Evolutionary conservation across 2,797 vertebrate species (phyloP).

Genomic region (Glossophaga mutica): DNA sequence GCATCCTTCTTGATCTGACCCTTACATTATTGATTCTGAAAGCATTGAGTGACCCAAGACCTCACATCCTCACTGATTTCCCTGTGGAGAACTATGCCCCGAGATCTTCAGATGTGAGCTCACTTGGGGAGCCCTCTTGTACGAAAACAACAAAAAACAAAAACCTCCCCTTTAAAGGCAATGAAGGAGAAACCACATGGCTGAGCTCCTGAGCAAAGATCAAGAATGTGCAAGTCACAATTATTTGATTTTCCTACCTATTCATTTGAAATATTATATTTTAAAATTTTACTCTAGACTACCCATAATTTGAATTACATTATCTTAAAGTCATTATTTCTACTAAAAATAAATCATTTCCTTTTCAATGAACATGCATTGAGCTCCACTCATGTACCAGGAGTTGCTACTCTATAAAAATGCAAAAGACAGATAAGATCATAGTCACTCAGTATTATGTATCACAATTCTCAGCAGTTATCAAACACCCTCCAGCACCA

Average conservation of each 20-base stretch:
- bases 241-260: neutral
- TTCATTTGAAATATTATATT: conserved; percentile 18
- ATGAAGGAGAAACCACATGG: neutral
- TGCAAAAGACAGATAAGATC: neutral
- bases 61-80: neutral
- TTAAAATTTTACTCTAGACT: neutral
- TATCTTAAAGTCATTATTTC: neutral
- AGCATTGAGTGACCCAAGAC: neutral
- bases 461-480: neutral
- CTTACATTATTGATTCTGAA: neutral
- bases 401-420: neutral
- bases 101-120: neutral
- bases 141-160: no score
- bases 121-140: neutral
- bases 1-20: neutral
- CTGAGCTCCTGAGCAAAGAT: neutral
- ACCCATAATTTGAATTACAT: neutral
- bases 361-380: neutral
- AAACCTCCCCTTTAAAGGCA: neutral
- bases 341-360: neutral
- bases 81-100: neutral
- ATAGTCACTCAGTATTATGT: neutral
- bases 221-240: neutral
- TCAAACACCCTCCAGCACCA: neutral
- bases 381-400: neutral